Conservation (phyloP, 2,888 invertebrate species). For the Julus scandinavius region DNA sequence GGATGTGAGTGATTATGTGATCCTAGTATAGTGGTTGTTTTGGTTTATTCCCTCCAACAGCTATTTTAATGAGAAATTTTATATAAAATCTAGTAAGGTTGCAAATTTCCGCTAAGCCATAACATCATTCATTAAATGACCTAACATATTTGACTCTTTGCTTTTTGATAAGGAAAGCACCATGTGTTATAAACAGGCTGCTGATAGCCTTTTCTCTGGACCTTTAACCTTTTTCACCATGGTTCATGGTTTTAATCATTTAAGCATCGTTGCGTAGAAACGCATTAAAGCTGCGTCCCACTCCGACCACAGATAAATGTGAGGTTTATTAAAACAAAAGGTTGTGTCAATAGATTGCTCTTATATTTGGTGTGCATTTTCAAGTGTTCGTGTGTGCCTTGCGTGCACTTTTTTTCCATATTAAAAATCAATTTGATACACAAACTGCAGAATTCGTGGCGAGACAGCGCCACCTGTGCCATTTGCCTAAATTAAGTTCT, state of each 20-base stretch:
- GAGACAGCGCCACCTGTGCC: too few species aligned
- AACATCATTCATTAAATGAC: neutral
- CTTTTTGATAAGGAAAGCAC: neutral
- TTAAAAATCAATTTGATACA: slow-evolving; percentile 6
- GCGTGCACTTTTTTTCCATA: neutral
- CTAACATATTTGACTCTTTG: neutral
- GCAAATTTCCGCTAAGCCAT: neutral
- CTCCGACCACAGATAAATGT: neutral
- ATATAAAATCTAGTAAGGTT: neutral
- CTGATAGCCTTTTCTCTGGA: neutral
- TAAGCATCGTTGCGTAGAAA: slow-evolving; percentile 3
- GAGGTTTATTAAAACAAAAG: neutral
- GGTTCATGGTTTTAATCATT: neutral
- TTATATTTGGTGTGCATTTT: neutral
- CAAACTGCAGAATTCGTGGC: neutral
- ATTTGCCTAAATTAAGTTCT: neutral
- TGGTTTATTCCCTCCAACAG: too few species aligned
- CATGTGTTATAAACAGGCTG: neutral
- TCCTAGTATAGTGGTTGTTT: too few species aligned
- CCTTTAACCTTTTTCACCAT: neutral
- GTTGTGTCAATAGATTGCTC: neutral
- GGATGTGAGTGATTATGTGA: too few species aligned
- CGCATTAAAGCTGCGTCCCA: neutral
- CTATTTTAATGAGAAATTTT: neutral
- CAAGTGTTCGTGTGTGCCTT: slow-evolving; percentile 8